These are phyloP conservation scores for Timema podura DNA, from an alignment of 2,888 invertebrate genomes.

Conservation along the genomic window DNA sequence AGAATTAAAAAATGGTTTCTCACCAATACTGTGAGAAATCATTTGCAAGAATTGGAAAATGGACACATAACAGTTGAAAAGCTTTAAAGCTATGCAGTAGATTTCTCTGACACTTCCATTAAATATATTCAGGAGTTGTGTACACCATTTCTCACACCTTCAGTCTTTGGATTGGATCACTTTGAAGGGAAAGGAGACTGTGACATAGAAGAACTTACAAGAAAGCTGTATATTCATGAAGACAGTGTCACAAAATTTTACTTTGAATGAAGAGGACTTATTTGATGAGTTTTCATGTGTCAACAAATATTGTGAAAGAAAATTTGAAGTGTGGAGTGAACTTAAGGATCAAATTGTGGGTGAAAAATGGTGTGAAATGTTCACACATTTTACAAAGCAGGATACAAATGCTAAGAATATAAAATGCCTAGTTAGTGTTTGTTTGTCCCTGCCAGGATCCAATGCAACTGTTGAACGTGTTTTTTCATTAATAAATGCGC, in stretches of 20 bases:
- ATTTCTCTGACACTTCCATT: background rate
- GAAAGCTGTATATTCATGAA: background rate
- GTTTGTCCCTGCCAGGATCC: too few relatives aligned
- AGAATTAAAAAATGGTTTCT: too few relatives aligned
- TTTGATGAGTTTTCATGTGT: background rate
- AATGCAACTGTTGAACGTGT: too few relatives aligned
- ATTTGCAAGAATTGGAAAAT: too few relatives aligned
- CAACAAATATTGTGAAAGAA: background rate
- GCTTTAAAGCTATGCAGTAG: constrained; percentile 1
- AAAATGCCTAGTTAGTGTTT: too few relatives aligned
- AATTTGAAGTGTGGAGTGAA: background rate
- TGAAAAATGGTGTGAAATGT: background rate
- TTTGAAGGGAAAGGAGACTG: background rate
- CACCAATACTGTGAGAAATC: background rate
- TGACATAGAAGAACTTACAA: background rate
- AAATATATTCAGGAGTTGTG: background rate
- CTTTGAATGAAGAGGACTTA: background rate
- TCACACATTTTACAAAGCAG: too few relatives aligned
- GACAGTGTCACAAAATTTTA: background rate
- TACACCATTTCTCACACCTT: background rate
- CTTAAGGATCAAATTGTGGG: background rate
- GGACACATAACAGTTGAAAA: background rate
- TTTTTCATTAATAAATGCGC: too few relatives aligned
- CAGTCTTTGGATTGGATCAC: too few relatives aligned
- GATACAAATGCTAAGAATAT: too few relatives aligned